Evolutionary conservation across 2,113 vertebrate genomes (phyloP).

Genomic region (Cyanistes caeruleus): DNA sequence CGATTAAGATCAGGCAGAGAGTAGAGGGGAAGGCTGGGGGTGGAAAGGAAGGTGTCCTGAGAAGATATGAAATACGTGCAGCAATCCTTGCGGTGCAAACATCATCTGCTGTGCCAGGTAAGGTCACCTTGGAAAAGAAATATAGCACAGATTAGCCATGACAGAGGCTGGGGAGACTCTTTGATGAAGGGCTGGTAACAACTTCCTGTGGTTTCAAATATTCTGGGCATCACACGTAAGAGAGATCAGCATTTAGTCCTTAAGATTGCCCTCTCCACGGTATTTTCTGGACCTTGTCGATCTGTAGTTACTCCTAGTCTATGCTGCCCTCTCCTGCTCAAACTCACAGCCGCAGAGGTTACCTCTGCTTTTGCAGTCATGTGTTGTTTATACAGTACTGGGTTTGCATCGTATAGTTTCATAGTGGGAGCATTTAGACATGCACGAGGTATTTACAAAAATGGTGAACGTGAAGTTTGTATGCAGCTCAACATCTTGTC

Average conservation of each 20-base stretch:
- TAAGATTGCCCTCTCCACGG: not conserved
- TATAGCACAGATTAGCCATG: not conserved
- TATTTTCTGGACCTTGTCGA: not conserved
- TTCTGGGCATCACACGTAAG: not conserved
- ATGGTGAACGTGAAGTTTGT: not conserved
- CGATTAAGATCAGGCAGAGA: not conserved
- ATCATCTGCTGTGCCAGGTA: not conserved
- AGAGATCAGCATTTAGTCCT: not conserved
- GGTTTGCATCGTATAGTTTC: not conserved
- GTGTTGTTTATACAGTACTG: fast-evolving
- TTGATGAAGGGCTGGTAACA: conserved; percentile 26
- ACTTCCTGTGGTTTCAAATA: conserved; percentile 19
- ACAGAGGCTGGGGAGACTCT: not conserved
- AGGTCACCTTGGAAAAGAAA: conserved; percentile 41
- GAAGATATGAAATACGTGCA: not conserved
- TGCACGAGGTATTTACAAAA: not conserved
- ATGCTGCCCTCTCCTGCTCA: conserved; percentile 74
- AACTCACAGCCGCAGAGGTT: not conserved
- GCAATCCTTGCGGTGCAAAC: not conserved
- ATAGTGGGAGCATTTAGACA: not conserved
- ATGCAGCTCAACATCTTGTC: not conserved
- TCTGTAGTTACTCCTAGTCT: conserved; percentile 14
- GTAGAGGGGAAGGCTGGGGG: not conserved
- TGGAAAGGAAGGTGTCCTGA: not conserved
- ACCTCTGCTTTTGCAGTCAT: not conserved